Conservation (phyloP, 2,113 vertebrate species). For the Cacatua alba region DNA sequence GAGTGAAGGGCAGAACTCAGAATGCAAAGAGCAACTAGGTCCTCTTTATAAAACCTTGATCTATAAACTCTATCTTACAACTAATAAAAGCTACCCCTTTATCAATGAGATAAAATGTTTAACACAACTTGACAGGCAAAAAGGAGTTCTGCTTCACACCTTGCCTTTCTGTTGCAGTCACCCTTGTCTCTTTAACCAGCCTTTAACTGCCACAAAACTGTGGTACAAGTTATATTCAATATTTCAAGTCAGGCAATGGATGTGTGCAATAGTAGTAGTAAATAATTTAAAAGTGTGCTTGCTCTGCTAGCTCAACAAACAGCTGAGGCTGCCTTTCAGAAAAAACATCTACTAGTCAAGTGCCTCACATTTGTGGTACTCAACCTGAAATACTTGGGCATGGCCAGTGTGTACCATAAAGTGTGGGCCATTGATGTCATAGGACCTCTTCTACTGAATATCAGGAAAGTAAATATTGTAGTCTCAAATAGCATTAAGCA, state of each 20-base stretch:
- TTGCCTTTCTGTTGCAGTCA: background rate
- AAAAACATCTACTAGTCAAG: background rate
- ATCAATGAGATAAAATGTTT: background rate
- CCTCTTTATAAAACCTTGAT: background rate
- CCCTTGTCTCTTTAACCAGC: background rate
- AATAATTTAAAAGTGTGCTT: background rate
- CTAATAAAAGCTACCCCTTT: background rate
- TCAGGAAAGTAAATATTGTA: background rate
- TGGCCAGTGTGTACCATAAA: background rate
- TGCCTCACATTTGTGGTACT: background rate
- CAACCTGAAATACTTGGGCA: background rate
- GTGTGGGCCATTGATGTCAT: background rate
- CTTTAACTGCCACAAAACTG: background rate
- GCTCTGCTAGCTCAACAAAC: background rate
- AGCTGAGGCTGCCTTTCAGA: background rate
- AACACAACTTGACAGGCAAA: background rate
- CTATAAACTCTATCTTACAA: background rate
- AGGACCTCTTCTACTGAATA: background rate
- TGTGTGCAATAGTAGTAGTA: background rate
- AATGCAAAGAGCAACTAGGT: background rate
- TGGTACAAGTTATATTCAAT: background rate
- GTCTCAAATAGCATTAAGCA: background rate
- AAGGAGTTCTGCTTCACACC: background rate
- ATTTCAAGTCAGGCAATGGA: background rate
- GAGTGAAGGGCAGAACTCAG: background rate